phyloP scores from a whole-genome alignment of 1,140 invertebrate genomes.

The Mactra quadrangularis region DNA sequence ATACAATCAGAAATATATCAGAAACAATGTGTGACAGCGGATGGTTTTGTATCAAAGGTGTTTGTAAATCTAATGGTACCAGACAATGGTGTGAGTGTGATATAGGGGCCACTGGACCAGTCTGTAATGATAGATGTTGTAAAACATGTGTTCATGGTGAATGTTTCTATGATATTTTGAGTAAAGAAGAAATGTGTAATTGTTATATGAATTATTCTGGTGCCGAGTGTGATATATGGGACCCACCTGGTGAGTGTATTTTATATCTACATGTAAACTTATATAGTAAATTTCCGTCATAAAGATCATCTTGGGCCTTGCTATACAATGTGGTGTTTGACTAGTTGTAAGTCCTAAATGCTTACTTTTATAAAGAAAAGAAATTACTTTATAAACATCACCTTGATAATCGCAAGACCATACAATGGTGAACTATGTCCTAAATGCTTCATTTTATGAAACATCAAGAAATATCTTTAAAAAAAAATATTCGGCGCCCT shows the following conservation, averaged over 20 bases:
- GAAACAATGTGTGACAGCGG: slow-evolving; percentile 5
- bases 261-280: too few relatives aligned
- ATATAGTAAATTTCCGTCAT: too few relatives aligned
- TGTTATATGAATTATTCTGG: slow-evolving; percentile 41
- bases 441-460: too few relatives aligned
- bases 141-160: slow-evolving; percentile 12
- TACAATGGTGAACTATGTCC: too few relatives aligned
- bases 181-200: neutral
- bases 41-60: neutral
- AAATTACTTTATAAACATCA: too few relatives aligned
- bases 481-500: too few relatives aligned
- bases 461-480: too few relatives aligned
- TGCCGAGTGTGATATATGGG: slow-evolving; percentile 10
- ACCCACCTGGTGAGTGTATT: slow-evolving; percentile 14
- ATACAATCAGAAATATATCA: neutral
- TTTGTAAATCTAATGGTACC: neutral
- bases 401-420: too few relatives aligned
- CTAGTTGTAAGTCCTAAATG: too few relatives aligned
- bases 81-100: slow-evolving; percentile 13
- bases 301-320: too few relatives aligned
- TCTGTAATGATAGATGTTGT: slow-evolving; percentile 21
- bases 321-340: too few relatives aligned
- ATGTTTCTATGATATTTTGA: neutral
- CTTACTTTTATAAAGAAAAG: too few relatives aligned
- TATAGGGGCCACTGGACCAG: neutral